Conservation (phyloP, 2,797 vertebrate genomes). For the Limnodromus scolopaceus region DNA sequence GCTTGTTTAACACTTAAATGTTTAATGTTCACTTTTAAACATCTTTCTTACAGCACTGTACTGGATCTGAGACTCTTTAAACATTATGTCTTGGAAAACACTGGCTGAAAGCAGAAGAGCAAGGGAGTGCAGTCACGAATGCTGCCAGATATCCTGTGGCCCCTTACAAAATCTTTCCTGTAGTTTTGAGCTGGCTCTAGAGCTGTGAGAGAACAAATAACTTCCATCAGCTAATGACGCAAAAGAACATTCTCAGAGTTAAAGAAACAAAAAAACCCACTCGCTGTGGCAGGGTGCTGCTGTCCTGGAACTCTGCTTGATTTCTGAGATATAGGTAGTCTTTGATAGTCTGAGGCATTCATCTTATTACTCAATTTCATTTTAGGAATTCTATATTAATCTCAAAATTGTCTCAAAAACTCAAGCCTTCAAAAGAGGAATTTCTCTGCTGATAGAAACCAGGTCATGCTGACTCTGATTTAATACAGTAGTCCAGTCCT, state of each 20-base stretch:
- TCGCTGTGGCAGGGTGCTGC: neutral
- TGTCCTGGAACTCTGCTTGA: neutral
- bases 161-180: neutral
- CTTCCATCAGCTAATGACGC: neutral
- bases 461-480: neutral
- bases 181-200: neutral
- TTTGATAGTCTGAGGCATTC: neutral
- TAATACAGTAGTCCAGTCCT: neutral
- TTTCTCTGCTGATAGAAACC: neutral
- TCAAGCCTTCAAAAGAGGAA: neutral
- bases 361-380: neutral
- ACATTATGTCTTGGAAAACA: neutral
- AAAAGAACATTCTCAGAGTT: neutral
- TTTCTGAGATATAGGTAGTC: neutral
- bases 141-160: neutral
- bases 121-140: neutral
- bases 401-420: neutral
- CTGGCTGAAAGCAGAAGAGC: neutral
- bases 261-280: neutral
- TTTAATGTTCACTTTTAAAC: neutral
- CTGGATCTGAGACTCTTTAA: neutral
- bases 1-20: neutral
- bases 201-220: neutral
- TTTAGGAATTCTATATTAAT: neutral
- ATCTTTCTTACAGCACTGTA: neutral